phyloP scores from a whole-genome alignment of 2,888 invertebrate species.

The Gnatocerus cornutus region DNA sequence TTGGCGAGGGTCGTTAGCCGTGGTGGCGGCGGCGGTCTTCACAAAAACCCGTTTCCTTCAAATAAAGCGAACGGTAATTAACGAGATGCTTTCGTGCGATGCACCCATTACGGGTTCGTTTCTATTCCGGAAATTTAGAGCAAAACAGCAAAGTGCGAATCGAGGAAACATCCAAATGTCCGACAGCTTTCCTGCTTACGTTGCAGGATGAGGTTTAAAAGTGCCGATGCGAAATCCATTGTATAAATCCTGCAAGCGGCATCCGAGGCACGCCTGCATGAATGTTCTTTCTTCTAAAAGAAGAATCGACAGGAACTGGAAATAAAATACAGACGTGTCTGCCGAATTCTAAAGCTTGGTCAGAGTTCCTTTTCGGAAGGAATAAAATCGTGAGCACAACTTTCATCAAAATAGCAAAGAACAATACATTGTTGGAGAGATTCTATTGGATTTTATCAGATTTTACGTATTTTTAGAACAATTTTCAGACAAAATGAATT shows the following conservation, averaged over 20 bases:
- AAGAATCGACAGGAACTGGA: conserved; percentile 25
- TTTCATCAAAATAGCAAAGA: no score
- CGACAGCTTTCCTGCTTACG: conserved; percentile 59
- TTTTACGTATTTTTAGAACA: no score
- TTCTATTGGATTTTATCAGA: no score
- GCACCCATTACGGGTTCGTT: conserved; percentile 10
- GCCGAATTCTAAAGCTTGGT: background rate
- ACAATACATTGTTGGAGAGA: no score
- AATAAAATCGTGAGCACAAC: background rate
- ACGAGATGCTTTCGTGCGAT: conserved; percentile 34
- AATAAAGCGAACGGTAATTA: conserved; percentile 36
- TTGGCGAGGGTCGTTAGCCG: conserved; percentile 48
- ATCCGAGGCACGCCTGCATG: conserved; percentile 47
- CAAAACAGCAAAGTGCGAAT: conserved; percentile 29
- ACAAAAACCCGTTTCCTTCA: conserved; percentile 8
- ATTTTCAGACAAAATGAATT: no score
- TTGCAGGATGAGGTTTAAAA: conserved; percentile 53
- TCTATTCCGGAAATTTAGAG: conserved; percentile 7
- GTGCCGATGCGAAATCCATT: conserved; percentile 53
- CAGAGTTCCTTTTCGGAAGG: background rate
- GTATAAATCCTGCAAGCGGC: conserved; percentile 59
- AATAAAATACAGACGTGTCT: conserved; percentile 45
- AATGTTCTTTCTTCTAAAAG: conserved; percentile 17
- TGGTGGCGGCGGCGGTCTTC: conserved; percentile 19
- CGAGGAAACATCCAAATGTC: conserved; percentile 49